Base-by-base conservation (phyloP, 1,140 invertebrate genomes). In the Sinonovacula constricta region DNA sequence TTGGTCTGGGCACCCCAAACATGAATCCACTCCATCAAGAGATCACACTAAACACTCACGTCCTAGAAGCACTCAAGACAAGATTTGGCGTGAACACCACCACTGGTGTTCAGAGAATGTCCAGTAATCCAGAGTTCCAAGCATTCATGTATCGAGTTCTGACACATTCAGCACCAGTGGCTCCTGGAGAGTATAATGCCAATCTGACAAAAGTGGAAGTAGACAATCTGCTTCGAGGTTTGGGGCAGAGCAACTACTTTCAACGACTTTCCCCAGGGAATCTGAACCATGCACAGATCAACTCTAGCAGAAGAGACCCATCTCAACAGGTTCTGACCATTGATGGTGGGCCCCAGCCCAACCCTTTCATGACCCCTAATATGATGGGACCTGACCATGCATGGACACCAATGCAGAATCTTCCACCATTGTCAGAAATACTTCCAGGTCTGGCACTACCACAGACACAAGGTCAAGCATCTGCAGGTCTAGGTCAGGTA, bases 181-280 rank as follows among this genome's bases (percentile, higher is more conserved):
- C 74, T 5, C 74, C 74, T 49, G 74, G 74, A 3, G 74, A 77
- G 53, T 77, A 59, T 31, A 56, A 77, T 33, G 74, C 63, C 10
- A 68, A 77, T 51, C 57, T 77, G 4, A 57, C 65, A 0, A 22
- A 54, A 39, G 54, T 36, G n/a, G 63, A 77, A 14, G 65, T 68
- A 7, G 33, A 66, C 26, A 28, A 59, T 12, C 59, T 77, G 15
- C 33, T 77, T 15, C 26, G 36, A 14, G 34, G 33, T 12, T 34
- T 68, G 14, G 24, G 51, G 26, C 14, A 33, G 2, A 67, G 36
- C 24, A 4, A 24, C 3, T 7, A 62, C 3, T 26, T 12, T 18
- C n/a, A 77, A 5, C 59, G 63, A 59, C 15, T 75, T 0, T 36
- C 71, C 0, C 31, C 62, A 31, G 36, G 28, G 18, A 57, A 68